These are phyloP conservation scores for Theretra japonica DNA, from an alignment of 2,888 invertebrate genomes.

Conservation along the genomic window DNA sequence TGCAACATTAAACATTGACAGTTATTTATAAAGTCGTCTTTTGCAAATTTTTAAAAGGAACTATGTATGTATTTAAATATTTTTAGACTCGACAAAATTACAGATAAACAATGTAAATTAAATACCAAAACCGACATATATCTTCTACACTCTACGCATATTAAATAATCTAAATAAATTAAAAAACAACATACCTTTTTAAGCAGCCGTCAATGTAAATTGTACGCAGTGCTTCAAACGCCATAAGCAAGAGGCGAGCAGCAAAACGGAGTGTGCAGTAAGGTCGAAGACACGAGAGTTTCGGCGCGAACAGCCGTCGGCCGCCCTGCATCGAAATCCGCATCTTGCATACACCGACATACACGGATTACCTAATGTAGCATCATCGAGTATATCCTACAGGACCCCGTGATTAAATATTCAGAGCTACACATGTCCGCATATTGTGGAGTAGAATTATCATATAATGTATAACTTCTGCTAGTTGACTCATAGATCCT, in stretches of 20 bases:
- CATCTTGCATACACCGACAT: slow-evolving; percentile 32
- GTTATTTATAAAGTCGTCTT: too few species aligned
- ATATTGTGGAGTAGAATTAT: too few species aligned
- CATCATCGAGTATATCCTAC: not conserved
- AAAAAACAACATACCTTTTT: too few species aligned
- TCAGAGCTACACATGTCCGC: not conserved
- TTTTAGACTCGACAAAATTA: too few species aligned
- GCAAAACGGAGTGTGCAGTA: slow-evolving; percentile 49
- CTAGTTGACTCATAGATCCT: too few species aligned
- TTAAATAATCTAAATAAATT: too few species aligned
- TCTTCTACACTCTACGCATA: too few species aligned
- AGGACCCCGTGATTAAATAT: not conserved
- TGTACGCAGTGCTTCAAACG: slow-evolving; percentile 1
- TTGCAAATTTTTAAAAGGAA: too few species aligned
- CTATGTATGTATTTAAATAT: too few species aligned
- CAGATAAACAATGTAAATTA: not conserved
- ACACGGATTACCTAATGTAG: slow-evolving; percentile 19
- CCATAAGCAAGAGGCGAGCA: slow-evolving; percentile 19
- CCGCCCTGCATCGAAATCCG: slow-evolving; percentile 40
- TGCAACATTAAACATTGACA: too few species aligned
- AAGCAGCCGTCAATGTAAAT: slow-evolving; percentile 48
- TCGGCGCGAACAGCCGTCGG: slow-evolving; percentile 34
- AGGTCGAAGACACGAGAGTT: slow-evolving; percentile 60
- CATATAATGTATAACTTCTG: too few species aligned
- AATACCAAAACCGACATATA: not conserved